Evolutionary conservation across 2,888 invertebrate species (phyloP).

Genomic region (Lydus trimaculatus): DNA sequence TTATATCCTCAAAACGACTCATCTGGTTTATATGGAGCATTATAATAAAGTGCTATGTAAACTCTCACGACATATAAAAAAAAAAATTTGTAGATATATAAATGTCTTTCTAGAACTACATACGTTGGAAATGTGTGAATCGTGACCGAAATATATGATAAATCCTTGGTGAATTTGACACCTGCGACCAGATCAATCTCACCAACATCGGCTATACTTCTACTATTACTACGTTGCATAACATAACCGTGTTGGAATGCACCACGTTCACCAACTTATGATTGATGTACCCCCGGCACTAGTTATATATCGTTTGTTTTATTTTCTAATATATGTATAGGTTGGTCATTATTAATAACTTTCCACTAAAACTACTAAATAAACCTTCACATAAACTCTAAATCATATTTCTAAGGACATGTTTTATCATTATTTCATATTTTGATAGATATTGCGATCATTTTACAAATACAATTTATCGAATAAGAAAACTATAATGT

Average conservation of each 20-base stretch:
- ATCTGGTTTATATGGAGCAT: conserved; percentile 31
- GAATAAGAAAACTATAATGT: background rate
- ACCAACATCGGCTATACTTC: conserved; percentile 17
- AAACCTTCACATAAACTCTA: conserved; percentile 11
- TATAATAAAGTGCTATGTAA: conserved; percentile 35
- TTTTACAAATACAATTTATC: background rate
- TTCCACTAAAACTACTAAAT: conserved; percentile 20
- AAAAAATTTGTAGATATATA: conserved; percentile 36
- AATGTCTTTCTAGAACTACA: conserved; percentile 48
- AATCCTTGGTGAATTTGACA: conserved; percentile 50
- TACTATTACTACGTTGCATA: conserved; percentile 27
- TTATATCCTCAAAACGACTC: conserved; percentile 11
- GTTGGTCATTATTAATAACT: conserved; percentile 36
- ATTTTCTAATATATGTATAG: conserved; percentile 33
- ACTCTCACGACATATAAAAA: conserved; percentile 31
- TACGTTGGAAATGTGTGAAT: conserved; percentile 52
- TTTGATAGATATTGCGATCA: conserved; percentile 7
- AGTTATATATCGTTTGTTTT: conserved; percentile 36
- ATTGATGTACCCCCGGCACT: conserved; percentile 31
- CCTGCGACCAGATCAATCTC: conserved; percentile 54
- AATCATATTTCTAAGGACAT: background rate
- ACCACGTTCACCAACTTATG: conserved; percentile 27
- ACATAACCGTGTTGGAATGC: conserved; percentile 24
- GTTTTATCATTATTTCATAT: background rate
- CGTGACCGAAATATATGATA: conserved; percentile 51